These are phyloP conservation scores for Mormoops blainvillei DNA, from an alignment of 2,113 vertebrate species.

Conservation along the genomic window DNA sequence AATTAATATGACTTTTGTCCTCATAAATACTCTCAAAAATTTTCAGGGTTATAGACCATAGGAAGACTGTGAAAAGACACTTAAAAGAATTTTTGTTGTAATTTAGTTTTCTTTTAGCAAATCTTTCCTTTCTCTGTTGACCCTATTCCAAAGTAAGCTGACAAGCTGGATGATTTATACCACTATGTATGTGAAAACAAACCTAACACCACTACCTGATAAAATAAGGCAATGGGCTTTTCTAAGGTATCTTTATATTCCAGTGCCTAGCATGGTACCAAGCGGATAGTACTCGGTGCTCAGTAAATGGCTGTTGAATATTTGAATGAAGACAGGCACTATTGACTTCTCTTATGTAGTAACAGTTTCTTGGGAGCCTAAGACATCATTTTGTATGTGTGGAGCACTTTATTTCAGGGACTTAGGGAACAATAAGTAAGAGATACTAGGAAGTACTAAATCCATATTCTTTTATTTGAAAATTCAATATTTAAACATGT, in stretches of 20 bases:
- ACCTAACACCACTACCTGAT: neutral
- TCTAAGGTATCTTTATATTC: neutral
- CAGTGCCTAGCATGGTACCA: neutral
- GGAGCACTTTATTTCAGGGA: slow-evolving; percentile 6
- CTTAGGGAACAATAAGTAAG: neutral
- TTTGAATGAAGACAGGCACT: neutral
- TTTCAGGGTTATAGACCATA: slow-evolving; percentile 44
- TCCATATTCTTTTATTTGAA: slow-evolving; percentile 3
- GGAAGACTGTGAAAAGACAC: slow-evolving; percentile 57
- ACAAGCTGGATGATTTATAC: neutral
- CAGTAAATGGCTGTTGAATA: neutral
- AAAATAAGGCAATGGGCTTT: neutral
- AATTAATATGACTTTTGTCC: slow-evolving; percentile 76
- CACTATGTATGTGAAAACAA: neutral
- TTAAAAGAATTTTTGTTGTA: slow-evolving; percentile 18
- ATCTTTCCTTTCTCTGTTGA: slow-evolving; percentile 38
- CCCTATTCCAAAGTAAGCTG: slow-evolving; percentile 34
- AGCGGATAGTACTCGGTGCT: neutral
- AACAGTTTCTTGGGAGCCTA: neutral
- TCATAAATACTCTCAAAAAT: slow-evolving; percentile 62
- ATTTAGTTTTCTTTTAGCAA: slow-evolving; percentile 45
- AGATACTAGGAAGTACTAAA: neutral
- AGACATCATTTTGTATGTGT: neutral
- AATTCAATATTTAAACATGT: slow-evolving; percentile 2
- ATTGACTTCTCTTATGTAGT: neutral